Evolutionary conservation across 2,888 invertebrate genomes (phyloP).

Genomic region (Globia sparganii): DNA sequence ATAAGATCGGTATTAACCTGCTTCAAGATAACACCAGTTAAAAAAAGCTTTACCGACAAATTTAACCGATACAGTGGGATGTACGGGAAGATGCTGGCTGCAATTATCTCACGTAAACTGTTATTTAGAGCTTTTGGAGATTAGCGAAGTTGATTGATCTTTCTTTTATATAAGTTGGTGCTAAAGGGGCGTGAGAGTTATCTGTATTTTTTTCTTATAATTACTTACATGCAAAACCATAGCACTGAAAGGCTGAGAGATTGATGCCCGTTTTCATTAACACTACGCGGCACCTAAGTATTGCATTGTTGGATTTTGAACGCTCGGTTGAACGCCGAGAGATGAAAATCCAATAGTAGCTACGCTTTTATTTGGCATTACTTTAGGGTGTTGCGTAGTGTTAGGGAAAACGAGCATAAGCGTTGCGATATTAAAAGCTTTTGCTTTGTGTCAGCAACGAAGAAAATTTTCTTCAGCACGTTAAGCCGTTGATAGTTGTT

Average conservation of each 20-base stretch:
- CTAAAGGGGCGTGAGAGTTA: conserved; percentile 16
- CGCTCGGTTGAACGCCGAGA: too few relatives aligned
- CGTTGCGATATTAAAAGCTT: too few relatives aligned
- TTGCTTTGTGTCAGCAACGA: too few relatives aligned
- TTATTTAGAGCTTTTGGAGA: conserved; percentile 53
- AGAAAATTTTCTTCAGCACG: too few relatives aligned
- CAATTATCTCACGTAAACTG: conserved; percentile 65
- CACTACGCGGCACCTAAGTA: too few relatives aligned
- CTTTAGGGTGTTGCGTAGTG: too few relatives aligned
- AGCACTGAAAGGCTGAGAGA: not conserved
- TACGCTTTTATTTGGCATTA: too few relatives aligned
- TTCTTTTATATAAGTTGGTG: conserved; percentile 23
- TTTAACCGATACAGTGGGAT: conserved; percentile 67
- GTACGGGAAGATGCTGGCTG: conserved; percentile 59
- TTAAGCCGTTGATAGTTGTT: too few relatives aligned
- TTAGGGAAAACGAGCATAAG: too few relatives aligned
- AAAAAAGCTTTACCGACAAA: conserved; percentile 79
- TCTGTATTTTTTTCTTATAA: not conserved
- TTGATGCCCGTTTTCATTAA: not conserved
- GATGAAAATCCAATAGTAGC: too few relatives aligned
- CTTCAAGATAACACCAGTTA: conserved; percentile 75
- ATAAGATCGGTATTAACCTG: conserved; percentile 73
- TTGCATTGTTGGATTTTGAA: too few relatives aligned
- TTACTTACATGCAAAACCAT: not conserved
- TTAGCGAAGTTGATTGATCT: conserved; percentile 47